Conservation (phyloP, 2,113 vertebrate species). For the Vireo altiloquus region DNA sequence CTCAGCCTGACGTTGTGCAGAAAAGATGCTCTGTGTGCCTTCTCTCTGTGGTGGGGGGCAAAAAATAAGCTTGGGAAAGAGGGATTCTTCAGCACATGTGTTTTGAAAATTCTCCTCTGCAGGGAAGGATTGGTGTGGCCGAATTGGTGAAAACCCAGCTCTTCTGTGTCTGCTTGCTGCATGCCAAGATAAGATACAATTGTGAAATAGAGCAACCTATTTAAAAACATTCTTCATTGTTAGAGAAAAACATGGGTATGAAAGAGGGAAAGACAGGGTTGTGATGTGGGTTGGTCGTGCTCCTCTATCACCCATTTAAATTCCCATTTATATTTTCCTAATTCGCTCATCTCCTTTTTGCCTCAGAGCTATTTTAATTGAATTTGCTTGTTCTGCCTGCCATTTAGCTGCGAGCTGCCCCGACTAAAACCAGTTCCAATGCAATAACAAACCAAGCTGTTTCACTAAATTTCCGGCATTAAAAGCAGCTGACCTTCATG, state of each 20-base stretch:
- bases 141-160: background rate
- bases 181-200: background rate
- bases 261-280: background rate
- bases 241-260: background rate
- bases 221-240: background rate
- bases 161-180: background rate
- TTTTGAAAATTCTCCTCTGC: background rate
- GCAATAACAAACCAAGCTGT: conserved; percentile 29
- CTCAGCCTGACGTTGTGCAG: accelerated
- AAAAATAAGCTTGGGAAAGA: background rate
- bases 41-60: background rate
- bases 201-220: background rate
- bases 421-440: background rate
- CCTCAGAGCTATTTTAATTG: conserved; percentile 44
- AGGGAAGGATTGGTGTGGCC: background rate
- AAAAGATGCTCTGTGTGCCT: background rate
- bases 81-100: background rate
- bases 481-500: conserved; percentile 37
- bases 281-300: background rate
- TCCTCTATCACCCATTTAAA: background rate
- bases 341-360: conserved; percentile 13
- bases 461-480: conserved; percentile 9
- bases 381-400: conserved; percentile 32
- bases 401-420: background rate
- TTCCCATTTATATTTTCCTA: conserved; percentile 13